phyloP scores from a whole-genome alignment of 2,113 vertebrate genomes.

The Etia nguti region DNA sequence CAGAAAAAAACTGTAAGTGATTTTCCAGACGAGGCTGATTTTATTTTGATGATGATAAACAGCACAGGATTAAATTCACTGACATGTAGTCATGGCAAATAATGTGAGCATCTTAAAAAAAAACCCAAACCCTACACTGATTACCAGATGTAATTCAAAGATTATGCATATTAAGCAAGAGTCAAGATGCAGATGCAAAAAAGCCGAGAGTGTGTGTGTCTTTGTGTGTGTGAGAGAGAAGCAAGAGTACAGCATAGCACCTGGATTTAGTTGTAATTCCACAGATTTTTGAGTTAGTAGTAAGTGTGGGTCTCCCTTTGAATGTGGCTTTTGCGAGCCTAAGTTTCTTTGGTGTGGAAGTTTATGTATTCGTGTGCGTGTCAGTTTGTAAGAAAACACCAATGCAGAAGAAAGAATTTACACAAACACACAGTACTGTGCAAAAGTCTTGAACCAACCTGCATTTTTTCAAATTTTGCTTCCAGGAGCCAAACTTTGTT shows the following conservation, averaged over 20 bases:
- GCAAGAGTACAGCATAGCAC: conserved; percentile 17
- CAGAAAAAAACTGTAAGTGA: not conserved
- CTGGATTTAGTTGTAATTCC: conserved; percentile 57
- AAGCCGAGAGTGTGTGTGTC: not conserved
- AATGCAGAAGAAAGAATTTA: not conserved
- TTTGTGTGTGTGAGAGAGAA: not conserved
- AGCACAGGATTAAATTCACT: not conserved
- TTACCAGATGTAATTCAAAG: not conserved
- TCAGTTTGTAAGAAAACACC: not conserved
- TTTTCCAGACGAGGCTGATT: not conserved
- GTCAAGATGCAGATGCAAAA: not conserved
- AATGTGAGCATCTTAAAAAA: not conserved
- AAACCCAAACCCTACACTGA: not conserved
- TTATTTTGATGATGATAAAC: not conserved
- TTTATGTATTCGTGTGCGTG: not conserved
- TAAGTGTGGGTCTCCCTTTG: conserved; percentile 20
- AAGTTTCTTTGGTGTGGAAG: not conserved
- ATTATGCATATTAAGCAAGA: not conserved
- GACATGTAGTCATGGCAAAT: not conserved
- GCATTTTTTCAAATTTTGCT: not conserved
- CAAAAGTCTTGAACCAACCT: not conserved
- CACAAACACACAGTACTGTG: not conserved
- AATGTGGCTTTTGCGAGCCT: conserved; percentile 35
- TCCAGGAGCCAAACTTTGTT: fast-evolving
- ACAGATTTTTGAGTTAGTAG: conserved; percentile 18